Evolutionary conservation across 2,888 invertebrate species (phyloP).

Genomic region (Tetrapedia diversipes): DNA sequence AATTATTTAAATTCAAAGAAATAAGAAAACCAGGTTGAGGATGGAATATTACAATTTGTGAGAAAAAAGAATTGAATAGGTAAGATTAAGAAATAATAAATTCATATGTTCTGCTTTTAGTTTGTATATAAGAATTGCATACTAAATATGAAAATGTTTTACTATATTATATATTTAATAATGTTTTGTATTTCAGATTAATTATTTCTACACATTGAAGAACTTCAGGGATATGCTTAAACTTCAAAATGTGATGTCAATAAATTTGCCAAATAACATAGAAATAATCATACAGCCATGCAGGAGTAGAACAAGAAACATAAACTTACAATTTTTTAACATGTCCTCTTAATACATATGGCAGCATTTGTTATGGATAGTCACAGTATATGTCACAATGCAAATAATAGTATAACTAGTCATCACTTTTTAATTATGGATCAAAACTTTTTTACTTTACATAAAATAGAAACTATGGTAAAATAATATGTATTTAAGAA

Average conservation of each 20-base stretch:
- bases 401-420: constrained; percentile 72
- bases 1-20: constrained; percentile 54
- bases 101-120: not conserved
- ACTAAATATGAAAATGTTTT: not conserved
- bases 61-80: constrained; percentile 11
- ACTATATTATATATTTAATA: constrained; percentile 8
- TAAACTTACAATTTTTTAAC: constrained; percentile 48
- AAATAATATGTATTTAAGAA: constrained; percentile 37
- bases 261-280: constrained; percentile 64
- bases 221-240: constrained; percentile 49
- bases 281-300: constrained; percentile 44
- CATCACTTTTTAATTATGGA: constrained; percentile 53
- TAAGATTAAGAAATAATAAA: not conserved
- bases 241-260: constrained; percentile 58
- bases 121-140: not conserved
- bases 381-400: constrained; percentile 62
- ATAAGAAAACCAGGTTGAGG: constrained; percentile 46
- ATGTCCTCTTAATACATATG: constrained; percentile 50
- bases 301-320: constrained; percentile 51
- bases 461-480: constrained; percentile 30
- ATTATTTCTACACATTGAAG: constrained; percentile 52
- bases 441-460: constrained; percentile 40
- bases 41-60: constrained; percentile 21
- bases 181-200: constrained; percentile 59
- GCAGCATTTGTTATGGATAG: constrained; percentile 54